Conservation (phyloP, 2,113 vertebrate genomes). For the Zapornia atra region DNA sequence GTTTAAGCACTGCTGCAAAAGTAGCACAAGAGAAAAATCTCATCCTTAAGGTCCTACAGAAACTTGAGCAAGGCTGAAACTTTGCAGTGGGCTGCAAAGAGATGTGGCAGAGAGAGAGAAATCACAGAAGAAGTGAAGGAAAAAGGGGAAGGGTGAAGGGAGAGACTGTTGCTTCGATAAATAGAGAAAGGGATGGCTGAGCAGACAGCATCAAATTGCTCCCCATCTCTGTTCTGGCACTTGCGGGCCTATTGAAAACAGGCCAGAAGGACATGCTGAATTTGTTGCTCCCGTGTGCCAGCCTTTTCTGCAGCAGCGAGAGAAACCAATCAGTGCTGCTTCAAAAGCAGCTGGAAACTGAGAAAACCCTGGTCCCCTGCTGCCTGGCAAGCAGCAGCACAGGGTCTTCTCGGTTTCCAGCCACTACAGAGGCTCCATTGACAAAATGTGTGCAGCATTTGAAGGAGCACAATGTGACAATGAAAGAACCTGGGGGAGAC, state of each 20-base stretch:
- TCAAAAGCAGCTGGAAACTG: slow-evolving; percentile 69
- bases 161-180: not conserved
- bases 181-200: not conserved
- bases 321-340: slow-evolving; percentile 58
- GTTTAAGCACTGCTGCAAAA: not conserved
- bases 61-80: not conserved
- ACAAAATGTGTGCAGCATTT: slow-evolving; percentile 32
- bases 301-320: slow-evolving; percentile 54
- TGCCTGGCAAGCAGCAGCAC: slow-evolving; percentile 53
- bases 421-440: slow-evolving; percentile 65
- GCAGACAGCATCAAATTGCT: slow-evolving; percentile 45
- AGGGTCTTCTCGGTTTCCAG: slow-evolving; percentile 62
- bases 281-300: slow-evolving; percentile 61
- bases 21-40: not conserved
- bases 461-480: slow-evolving; percentile 59
- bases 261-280: slow-evolving; percentile 68
- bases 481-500: slow-evolving; percentile 54
- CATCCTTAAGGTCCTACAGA: not conserved
- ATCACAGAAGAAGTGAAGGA: not conserved
- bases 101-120: not conserved
- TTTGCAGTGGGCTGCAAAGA: not conserved
- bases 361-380: slow-evolving; percentile 57
- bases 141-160: not conserved
- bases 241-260: slow-evolving; percentile 45
- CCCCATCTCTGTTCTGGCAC: slow-evolving; percentile 50